Base-by-base conservation (phyloP, 2,888 invertebrate species). In the Halictus ligatus region DNA sequence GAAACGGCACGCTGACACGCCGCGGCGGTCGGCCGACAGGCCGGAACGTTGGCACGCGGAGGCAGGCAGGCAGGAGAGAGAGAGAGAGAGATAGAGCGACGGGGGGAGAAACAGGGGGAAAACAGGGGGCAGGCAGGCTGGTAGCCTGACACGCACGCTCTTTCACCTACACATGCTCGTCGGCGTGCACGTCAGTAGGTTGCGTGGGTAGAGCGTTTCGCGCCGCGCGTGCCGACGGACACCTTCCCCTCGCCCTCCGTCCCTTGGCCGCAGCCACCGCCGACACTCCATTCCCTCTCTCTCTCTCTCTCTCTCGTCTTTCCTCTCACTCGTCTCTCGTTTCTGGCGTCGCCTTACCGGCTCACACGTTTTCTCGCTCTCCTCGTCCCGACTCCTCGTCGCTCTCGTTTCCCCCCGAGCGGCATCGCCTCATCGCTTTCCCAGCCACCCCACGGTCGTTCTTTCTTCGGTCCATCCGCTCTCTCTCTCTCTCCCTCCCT, bases 171-270 rank as follows among this genome's bases (percentile, higher is more conserved):
- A 89, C 81, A 75, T 46, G 75, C 78, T 84, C 88, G 77, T 85
- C 80, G 88, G 78, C 84, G 83, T 85, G 88, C 88, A 88, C 89
- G 83, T 75, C 54, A 74, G 81, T 76, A 84, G 71, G 89, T 78
- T 78, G 90, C 91, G 91, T 91, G 93, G 92, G 91, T 92, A 92
- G 93, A 91, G 91, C 93, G 91, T 92, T 94, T 93, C 91, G 92
- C 92, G 93, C 93, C 93, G 94, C 94, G 94, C 94, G 94, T 94
- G 94, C 94, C 94, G 93, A 93, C 93, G 92, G 92, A 92, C 89
- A 90, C 88, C 88, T 78, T 67, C 84, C 75, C 78, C 76, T 67
- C 13, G 58, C 84, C 81, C 78, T 21, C 72, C 54, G 8, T 35
- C 67, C 18, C 29, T 67, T 29, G 29, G 64, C 64, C 64, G 0